A percentile compares a stretch with the other conserved stretches of the same genome.
These are phyloP conservation scores for Halesus radiatus DNA, from an alignment of 1,140 invertebrate genomes.

Conservation along the genomic window DNA sequence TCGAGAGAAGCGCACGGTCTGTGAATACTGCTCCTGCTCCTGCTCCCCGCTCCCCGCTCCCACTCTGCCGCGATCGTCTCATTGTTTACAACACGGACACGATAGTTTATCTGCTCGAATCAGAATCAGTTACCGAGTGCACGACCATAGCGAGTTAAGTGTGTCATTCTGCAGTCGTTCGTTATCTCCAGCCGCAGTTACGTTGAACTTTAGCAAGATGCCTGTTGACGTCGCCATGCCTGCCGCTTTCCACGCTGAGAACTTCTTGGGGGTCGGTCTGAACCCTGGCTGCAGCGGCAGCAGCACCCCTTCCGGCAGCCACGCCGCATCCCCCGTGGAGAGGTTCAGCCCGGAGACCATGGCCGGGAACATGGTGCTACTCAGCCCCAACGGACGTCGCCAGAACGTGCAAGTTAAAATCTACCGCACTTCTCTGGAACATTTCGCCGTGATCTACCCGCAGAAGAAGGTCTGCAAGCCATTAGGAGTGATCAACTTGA, in stretches of 20 bases:
- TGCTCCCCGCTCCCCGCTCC: too few species aligned
- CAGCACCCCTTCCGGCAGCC: constrained; percentile 60
- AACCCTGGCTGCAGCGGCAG: constrained; percentile 48
- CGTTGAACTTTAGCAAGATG: constrained; percentile 32
- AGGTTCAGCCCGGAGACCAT: constrained; percentile 75
- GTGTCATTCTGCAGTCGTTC: background rate
- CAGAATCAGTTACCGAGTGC: background rate
- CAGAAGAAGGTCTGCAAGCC: constrained; percentile 76
- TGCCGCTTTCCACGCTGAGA: constrained; percentile 53
- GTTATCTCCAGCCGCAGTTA: background rate
- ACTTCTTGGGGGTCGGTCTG: constrained; percentile 37
- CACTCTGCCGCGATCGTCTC: too few species aligned
- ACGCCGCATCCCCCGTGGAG: constrained; percentile 59
- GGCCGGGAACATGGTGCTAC: constrained; percentile 74
- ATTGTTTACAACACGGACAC: too few species aligned
- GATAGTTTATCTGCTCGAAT: too few species aligned
- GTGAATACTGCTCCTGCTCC: background rate
- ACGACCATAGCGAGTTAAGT: background rate
- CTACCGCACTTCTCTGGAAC: constrained; percentile 76
- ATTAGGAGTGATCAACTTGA: constrained; percentile 75
- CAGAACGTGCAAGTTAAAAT: constrained; percentile 77
- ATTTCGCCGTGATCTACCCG: constrained; percentile 78
- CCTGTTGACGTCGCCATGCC: constrained; percentile 55
- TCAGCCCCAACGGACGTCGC: constrained; percentile 72
- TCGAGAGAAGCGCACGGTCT: background rate